These are phyloP conservation scores for Hipposideros armiger DNA, from an alignment of 2,113 vertebrate species.

Conservation along the genomic window DNA sequence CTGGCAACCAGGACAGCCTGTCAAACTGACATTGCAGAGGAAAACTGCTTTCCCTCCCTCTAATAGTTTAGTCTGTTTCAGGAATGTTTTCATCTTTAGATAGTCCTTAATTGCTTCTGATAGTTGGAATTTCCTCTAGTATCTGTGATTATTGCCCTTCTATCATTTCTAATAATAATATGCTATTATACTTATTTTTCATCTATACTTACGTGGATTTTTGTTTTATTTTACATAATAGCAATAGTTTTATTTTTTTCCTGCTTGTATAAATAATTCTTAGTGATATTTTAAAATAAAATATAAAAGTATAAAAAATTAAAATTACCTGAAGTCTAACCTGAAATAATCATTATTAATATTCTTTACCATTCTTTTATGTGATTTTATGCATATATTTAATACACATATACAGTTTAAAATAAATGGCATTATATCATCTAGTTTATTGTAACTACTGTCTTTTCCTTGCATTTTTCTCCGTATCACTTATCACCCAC, in stretches of 20 bases:
- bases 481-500: not conserved
- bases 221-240: not conserved
- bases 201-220: not conserved
- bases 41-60: not conserved
- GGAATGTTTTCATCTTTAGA: not conserved
- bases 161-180: not conserved
- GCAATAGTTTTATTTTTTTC: not conserved
- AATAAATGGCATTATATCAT: not conserved
- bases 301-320: conserved; percentile 3
- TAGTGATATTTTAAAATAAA: conserved; percentile 17
- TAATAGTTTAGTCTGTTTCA: not conserved
- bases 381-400: not conserved
- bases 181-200: not conserved
- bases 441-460: not conserved
- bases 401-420: not conserved
- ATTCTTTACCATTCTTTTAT: conserved; percentile 29
- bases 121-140: not conserved
- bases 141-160: not conserved
- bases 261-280: not conserved
- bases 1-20: too few species aligned
- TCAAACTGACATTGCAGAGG: too few species aligned
- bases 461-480: not conserved
- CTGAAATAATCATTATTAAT: not conserved
- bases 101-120: not conserved
- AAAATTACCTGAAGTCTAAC: not conserved